Percentiles rank a stretch among this genome's conserved stretches.
Evolutionary conservation across 2,888 invertebrate species (phyloP).

Genomic region (Epistrophe grossulariae): DNA sequence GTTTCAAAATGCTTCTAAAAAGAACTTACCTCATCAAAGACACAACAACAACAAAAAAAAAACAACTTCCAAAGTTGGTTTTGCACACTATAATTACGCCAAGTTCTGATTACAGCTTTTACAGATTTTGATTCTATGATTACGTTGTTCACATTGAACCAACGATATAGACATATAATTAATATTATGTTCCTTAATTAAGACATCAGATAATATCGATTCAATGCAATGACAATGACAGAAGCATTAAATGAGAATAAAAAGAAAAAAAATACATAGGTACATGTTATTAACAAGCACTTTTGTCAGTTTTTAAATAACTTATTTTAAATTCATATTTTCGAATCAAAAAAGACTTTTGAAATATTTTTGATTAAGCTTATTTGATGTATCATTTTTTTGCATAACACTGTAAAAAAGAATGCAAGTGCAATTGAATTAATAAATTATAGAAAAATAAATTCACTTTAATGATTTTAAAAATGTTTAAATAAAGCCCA

Average conservation of each 20-base stretch:
- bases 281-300: neutral
- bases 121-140: conserved; percentile 13
- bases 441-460: too few species aligned
- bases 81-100: conserved; percentile 4
- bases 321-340: neutral
- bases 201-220: conserved; percentile 21
- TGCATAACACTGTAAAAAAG: too few species aligned
- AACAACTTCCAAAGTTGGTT: neutral
- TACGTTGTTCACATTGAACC: conserved; percentile 23
- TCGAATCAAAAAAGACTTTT: neutral
- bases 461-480: too few species aligned
- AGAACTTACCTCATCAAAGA: neutral
- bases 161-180: conserved; percentile 17
- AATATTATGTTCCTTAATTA: conserved; percentile 29
- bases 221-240: conserved; percentile 27
- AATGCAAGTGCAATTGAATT: too few species aligned
- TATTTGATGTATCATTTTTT: too few species aligned
- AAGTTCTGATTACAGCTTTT: conserved; percentile 21
- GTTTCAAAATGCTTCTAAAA: neutral
- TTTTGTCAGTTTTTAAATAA: neutral
- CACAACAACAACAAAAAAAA: neutral
- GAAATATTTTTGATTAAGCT: neutral
- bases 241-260: conserved; percentile 13
- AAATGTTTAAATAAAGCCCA: too few species aligned
- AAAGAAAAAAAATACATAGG: neutral